Base-by-base conservation (phyloP, 2,113 vertebrate genomes). In the Rhinolophus ferrumequinum region DNA sequence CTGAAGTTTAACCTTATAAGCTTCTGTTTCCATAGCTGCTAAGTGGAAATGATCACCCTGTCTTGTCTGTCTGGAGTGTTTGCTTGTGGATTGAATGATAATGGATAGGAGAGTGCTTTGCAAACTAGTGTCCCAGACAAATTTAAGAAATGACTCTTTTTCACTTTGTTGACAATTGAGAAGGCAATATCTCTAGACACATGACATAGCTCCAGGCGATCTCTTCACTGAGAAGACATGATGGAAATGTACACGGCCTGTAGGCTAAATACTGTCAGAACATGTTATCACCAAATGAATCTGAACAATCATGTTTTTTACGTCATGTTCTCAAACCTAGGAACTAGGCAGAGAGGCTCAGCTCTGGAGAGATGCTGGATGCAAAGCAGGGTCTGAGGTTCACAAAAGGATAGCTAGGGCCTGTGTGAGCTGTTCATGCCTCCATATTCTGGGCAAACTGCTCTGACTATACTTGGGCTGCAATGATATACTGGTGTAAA, bases 211-310 rank as follows among this genome's bases (percentile, higher is more conserved):
- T 97, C 41, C 35, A 86, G 89, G 94, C 95, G 84, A 85, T 93
- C 15, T 35, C 88, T 93, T 88, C 60, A 58, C 56, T 70, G 66
- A 86, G 91, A 95, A 64, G 62, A 86, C 72, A 88, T 82, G 91
- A 96, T 91, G 91, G 94, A 94, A 97, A 91, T 16, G 76, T 96
- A 94, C 95, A 83, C 30, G 84, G 72, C 84, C 95, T 94, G 76
- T 93, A 88, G 96, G 96, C 96, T 96, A 96, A 97, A 95, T 93
- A 75, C 96, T 96, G 95, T 97, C 93, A 91, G 91, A 94, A 83
- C 77, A 73, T 12, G 44, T 97, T 96, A 96, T 86, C 94, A 81
- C 60, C 88, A 96, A 95, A 95, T 91, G 88, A 86, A 96, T 92
- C 94, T 90, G 93, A 79, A 94, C 73, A 70, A 60, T 85, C 4